Base-by-base conservation (phyloP, 1,140 invertebrate genomes). In the Dendrolimus kikuchii region DNA sequence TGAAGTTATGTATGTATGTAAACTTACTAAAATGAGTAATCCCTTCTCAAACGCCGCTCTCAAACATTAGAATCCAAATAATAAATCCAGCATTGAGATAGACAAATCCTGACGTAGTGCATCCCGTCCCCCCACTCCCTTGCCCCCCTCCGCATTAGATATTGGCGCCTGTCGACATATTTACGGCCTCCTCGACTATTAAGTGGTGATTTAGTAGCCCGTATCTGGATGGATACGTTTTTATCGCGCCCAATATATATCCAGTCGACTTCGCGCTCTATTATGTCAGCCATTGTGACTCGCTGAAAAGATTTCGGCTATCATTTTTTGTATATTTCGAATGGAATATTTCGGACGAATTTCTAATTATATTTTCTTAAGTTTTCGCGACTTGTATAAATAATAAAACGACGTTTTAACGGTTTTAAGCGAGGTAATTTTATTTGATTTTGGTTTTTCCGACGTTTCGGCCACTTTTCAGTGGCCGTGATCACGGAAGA, bases 201-300 rank as follows among this genome's bases (percentile, higher is more conserved):
- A 81, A 78, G 76, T 78, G 63, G 78, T 81, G 78, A 81, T 81
- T 81, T 79, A 81, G 66, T 77, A 69, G 53, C 42, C 67, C 78
- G 77, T 81, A 81, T 81, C 77, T 57, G 64, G 77, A 80, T 80
- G 75, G 77, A 81, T 82, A 77, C 74, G 72, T 78, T 79, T 82
- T 82, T 82, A 82, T 82, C 77, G 76, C 55, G 62, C 53, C 54
- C 68, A 62, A 77, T 80, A 23, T 23, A 77, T 74, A 77, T 79
- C 73, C 68, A 72, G 55, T 63, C 50, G 62, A 59, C 68, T 61
- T 49, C 49, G 50, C 42, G 63, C 60, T 75, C 65, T 67, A 77
- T 77, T 77, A 75, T 71, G 62, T 64, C 55, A 46, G 48, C 55
- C 63, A 63, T 68, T 72, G 65, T 68, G 60, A 61, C 57, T 44